Evolutionary conservation across 2,888 invertebrate species (phyloP).

Genomic region (Cerastis rubricosa): DNA sequence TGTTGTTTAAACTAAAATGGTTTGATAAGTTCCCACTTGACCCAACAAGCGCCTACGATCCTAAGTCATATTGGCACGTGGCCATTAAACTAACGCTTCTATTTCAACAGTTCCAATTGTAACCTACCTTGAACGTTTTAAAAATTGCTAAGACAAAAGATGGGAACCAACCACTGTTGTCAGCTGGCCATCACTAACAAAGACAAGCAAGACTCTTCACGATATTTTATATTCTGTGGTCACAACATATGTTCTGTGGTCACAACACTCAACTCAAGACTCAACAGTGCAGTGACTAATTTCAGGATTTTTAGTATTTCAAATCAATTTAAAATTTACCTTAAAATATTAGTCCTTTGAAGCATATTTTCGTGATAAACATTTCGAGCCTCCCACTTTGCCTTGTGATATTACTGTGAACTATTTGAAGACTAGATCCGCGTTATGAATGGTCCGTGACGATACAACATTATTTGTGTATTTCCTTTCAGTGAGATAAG

Average conservation of each 20-base stretch:
- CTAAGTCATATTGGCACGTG: too few species aligned
- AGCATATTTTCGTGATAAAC: slow-evolving; percentile 40
- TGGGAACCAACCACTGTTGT: not conserved
- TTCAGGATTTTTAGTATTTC: slow-evolving; percentile 61
- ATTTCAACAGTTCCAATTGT: too few species aligned
- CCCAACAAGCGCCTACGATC: too few species aligned
- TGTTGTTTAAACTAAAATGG: too few species aligned
- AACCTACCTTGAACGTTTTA: not conserved
- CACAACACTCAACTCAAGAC: slow-evolving; percentile 31
- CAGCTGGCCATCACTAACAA: slow-evolving; percentile 18
- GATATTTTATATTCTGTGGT: slow-evolving; percentile 6
- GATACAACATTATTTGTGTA: slow-evolving; percentile 80
- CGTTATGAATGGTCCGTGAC: slow-evolving; percentile 68
- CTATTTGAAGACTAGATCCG: slow-evolving; percentile 37
- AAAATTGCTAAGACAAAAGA: not conserved
- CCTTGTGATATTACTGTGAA: slow-evolving; percentile 41
- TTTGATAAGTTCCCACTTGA: too few species aligned
- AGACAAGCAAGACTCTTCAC: not conserved
- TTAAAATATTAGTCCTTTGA: slow-evolving; percentile 28
- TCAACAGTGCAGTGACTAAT: slow-evolving; percentile 70
- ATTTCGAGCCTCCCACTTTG: slow-evolving; percentile 33
- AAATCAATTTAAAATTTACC: slow-evolving; percentile 51
- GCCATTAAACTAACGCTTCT: too few species aligned
- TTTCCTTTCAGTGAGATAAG: slow-evolving; percentile 87
- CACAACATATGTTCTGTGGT: too few species aligned